Conservation (phyloP, 2,113 vertebrate genomes). For the Melospiza melodia region DNA sequence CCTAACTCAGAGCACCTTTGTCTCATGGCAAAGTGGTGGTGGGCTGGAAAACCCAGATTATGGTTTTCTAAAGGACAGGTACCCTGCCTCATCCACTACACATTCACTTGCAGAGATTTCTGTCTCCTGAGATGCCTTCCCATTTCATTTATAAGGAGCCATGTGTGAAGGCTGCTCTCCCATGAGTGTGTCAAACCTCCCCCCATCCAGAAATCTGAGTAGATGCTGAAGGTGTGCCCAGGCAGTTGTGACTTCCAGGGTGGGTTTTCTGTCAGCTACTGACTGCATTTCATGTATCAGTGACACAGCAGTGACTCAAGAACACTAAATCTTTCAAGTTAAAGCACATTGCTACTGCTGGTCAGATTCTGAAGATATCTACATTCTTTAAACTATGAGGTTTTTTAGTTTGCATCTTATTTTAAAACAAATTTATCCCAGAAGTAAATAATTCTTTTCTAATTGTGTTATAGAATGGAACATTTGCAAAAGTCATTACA, state of each 20-base stretch:
- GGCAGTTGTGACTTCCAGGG: neutral
- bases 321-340: neutral
- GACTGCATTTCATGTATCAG: neutral
- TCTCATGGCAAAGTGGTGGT: neutral
- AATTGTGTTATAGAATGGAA: neutral
- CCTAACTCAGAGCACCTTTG: neutral
- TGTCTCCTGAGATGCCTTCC: neutral
- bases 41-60: neutral
- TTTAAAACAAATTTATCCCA: neutral
- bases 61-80: neutral
- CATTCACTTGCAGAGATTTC: neutral
- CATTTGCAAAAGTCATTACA: neutral
- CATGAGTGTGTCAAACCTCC: neutral
- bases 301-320: neutral
- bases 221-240: neutral
- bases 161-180: neutral
- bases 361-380: neutral
- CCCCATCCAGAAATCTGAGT: neutral
- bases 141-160: neutral
- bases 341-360: neutral
- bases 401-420: neutral
- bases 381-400: neutral
- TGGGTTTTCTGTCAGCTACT: neutral
- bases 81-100: accelerated
- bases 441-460: neutral